Conservation (phyloP, 2,888 invertebrate genomes). For the Lobophora halterata region DNA sequence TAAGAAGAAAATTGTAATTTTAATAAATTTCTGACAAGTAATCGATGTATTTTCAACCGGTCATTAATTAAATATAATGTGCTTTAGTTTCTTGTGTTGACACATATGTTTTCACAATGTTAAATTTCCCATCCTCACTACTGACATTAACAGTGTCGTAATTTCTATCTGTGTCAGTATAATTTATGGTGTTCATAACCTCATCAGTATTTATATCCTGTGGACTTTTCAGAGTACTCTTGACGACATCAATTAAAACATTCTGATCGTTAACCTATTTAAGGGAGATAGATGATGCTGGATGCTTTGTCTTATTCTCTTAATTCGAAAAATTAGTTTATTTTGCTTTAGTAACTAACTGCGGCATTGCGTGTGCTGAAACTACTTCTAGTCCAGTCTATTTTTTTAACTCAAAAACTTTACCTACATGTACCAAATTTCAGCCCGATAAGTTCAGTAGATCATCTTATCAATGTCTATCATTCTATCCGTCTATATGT, state of each 20-base stretch:
- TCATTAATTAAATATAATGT: not conserved
- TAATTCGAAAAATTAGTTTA: no score
- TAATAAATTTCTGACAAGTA: no score
- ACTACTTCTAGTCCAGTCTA: no score
- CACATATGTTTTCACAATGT: slow-evolving; percentile 23
- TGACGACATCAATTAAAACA: slow-evolving; percentile 57
- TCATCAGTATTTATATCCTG: slow-evolving; percentile 52
- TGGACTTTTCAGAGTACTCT: slow-evolving; percentile 38
- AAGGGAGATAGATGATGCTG: slow-evolving; percentile 37
- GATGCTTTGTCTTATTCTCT: slow-evolving; percentile 35
- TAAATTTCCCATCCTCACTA: no score
- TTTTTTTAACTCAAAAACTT: no score
- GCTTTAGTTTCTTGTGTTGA: slow-evolving; percentile 10
- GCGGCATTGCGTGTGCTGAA: no score
- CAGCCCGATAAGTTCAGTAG: no score
- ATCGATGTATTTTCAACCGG: no score
- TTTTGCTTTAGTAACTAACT: slow-evolving; percentile 1
- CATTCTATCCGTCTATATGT: no score
- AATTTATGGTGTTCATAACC: slow-evolving; percentile 40
- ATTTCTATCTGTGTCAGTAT: slow-evolving; percentile 37
- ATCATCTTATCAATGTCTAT: no score
- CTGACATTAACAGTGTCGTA: slow-evolving; percentile 33
- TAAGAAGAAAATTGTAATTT: no score
- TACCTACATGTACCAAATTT: no score
- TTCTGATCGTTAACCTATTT: slow-evolving; percentile 69